A percentile compares a stretch with the other conserved stretches of the same genome.
These are phyloP conservation scores for Ormyrus nitidulus DNA, from an alignment of 2,888 invertebrate species.

Conservation along the genomic window DNA sequence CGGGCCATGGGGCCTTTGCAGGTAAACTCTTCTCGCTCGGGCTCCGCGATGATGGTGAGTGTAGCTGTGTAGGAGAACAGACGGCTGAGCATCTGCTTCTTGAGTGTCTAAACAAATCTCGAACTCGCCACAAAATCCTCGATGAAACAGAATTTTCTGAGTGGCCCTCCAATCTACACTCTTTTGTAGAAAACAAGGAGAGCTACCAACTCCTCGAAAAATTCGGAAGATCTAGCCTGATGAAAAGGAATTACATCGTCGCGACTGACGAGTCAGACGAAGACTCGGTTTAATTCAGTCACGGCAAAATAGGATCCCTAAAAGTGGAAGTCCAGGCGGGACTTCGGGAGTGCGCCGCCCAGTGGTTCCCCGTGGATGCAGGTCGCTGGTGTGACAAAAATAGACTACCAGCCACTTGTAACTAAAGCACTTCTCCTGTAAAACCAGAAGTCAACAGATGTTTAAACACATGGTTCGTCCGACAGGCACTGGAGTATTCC, in stretches of 20 bases:
- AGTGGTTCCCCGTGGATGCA: constrained; percentile 7
- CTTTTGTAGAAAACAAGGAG: too few relatives aligned
- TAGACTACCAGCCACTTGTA: too few relatives aligned
- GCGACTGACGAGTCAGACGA: background rate
- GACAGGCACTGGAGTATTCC: too few relatives aligned
- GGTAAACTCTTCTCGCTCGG: background rate
- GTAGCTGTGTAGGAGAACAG: constrained; percentile 40
- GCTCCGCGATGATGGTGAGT: background rate
- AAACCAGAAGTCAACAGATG: too few relatives aligned
- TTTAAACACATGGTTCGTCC: too few relatives aligned
- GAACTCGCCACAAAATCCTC: background rate
- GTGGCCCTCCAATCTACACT: background rate
- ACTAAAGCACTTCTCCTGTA: too few relatives aligned
- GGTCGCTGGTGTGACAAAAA: too few relatives aligned
- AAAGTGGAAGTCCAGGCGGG: background rate
- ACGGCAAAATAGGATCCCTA: too few relatives aligned
- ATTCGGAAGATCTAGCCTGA: too few relatives aligned
- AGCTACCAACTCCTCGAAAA: too few relatives aligned
- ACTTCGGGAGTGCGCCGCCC: background rate
- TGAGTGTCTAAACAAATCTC: constrained; percentile 1
- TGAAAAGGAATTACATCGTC: too few relatives aligned
- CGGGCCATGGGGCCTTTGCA: constrained; percentile 54
- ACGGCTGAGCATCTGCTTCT: constrained; percentile 33
- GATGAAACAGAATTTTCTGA: background rate
- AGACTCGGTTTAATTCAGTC: too few relatives aligned